These are phyloP conservation scores for Philopedon plagiatum DNA, from an alignment of 2,888 invertebrate genomes.

Conservation along the genomic window DNA sequence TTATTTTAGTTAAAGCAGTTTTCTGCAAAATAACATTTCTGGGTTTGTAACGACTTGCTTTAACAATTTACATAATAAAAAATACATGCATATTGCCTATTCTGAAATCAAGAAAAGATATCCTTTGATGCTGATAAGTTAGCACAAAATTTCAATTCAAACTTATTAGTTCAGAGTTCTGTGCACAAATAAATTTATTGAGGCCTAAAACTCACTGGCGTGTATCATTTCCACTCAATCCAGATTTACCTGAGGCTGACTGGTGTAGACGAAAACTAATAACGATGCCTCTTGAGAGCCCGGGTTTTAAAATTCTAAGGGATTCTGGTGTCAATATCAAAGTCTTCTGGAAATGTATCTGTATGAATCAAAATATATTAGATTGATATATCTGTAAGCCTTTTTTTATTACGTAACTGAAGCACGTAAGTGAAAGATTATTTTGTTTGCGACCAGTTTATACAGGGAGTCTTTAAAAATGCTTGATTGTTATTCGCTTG, in stretches of 20 bases:
- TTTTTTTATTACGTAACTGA: not conserved
- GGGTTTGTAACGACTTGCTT: no score
- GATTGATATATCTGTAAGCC: not conserved
- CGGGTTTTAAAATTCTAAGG: not conserved
- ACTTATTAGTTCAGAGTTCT: slow-evolving; percentile 1
- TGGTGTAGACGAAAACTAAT: slow-evolving; percentile 17
- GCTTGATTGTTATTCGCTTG: no score
- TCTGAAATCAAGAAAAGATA: no score
- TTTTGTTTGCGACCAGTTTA: no score
- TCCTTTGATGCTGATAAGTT: not conserved
- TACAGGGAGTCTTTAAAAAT: no score
- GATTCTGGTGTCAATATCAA: slow-evolving; percentile 24
- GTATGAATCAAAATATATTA: not conserved
- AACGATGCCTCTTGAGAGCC: slow-evolving; percentile 6
- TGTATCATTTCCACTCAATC: not conserved
- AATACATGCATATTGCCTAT: no score
- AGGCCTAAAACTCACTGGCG: not conserved
- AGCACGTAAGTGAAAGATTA: no score
- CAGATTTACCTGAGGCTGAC: slow-evolving; percentile 19
- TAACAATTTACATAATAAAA: no score
- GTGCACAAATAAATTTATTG: not conserved
- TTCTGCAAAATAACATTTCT: no score
- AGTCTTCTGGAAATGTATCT: not conserved
- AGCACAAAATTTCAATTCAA: not conserved
- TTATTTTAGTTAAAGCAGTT: no score